phyloP scores from a whole-genome alignment of 2,113 vertebrate species.

The Rutilus rutilus region DNA sequence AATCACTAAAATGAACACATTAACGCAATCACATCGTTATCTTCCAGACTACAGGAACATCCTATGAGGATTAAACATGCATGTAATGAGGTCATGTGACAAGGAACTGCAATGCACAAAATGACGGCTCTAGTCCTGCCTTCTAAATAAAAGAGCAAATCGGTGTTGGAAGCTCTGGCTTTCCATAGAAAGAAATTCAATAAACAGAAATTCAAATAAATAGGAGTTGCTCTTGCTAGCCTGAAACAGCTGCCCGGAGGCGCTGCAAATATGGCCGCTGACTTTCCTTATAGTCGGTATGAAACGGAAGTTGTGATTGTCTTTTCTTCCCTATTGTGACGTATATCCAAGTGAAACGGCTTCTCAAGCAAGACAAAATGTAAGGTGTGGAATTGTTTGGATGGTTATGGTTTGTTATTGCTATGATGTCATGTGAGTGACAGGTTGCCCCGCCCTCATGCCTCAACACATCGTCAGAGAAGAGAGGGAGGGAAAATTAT shows the following conservation, averaged over 20 bases:
- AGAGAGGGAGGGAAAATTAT: too few species aligned
- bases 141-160: not conserved
- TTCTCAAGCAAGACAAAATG: too few species aligned
- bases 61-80: not conserved
- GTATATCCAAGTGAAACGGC: too few species aligned
- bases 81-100: constrained; percentile 23
- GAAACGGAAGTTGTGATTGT: too few species aligned
- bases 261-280: not conserved
- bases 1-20: not conserved
- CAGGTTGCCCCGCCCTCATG: too few species aligned
- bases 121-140: not conserved
- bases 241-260: not conserved
- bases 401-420: too few species aligned
- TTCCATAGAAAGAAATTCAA: not conserved
- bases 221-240: not conserved
- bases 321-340: too few species aligned
- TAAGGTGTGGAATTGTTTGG: too few species aligned
- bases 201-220: not conserved
- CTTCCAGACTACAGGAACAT: not conserved
- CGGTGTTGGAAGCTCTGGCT: not conserved
- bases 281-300: not conserved
- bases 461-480: too few species aligned
- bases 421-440: too few species aligned
- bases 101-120: not conserved
- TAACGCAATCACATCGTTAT: not conserved